Percentiles rank a stretch among this genome's conserved stretches.
These are phyloP conservation scores for Pristionchus exspectatus DNA, from an alignment of 2,888 invertebrate genomes.

Conservation along the genomic window DNA sequence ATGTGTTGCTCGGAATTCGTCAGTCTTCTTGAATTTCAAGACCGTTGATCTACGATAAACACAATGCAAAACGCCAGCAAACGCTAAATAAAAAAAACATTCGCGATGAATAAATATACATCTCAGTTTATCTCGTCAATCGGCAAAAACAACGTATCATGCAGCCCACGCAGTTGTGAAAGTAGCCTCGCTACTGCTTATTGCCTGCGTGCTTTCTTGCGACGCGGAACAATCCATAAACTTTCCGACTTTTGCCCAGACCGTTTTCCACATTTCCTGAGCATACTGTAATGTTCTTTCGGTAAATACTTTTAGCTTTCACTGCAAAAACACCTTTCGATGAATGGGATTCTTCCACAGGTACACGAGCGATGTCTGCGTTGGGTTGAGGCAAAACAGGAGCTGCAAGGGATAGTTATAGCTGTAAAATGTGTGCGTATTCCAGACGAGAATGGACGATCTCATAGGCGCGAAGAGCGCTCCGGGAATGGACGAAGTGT, in stretches of 20 bases:
- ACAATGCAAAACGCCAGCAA: too few species aligned
- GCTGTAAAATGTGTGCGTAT: too few species aligned
- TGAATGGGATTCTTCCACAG: background rate
- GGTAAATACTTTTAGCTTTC: too few species aligned
- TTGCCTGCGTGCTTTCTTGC: background rate
- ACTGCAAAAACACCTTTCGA: background rate
- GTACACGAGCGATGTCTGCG: background rate
- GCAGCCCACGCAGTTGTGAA: background rate
- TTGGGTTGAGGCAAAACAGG: background rate
- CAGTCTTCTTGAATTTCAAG: background rate
- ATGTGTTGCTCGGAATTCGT: background rate
- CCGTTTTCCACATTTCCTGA: background rate
- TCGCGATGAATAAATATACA: too few species aligned
- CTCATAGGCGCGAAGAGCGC: background rate
- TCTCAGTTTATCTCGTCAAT: too few species aligned
- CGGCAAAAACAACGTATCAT: background rate
- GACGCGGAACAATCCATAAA: background rate
- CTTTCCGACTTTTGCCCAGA: background rate
- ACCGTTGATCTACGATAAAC: too few species aligned
- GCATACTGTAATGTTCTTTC: background rate
- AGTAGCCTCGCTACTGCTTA: background rate
- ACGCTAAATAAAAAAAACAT: too few species aligned
- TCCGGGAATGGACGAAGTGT: constrained; percentile 7
- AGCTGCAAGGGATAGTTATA: background rate
- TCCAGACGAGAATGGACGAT: background rate